Evolutionary conservation across 2,797 vertebrate genomes (phyloP).

Genomic region (Meriones psammophilus): DNA sequence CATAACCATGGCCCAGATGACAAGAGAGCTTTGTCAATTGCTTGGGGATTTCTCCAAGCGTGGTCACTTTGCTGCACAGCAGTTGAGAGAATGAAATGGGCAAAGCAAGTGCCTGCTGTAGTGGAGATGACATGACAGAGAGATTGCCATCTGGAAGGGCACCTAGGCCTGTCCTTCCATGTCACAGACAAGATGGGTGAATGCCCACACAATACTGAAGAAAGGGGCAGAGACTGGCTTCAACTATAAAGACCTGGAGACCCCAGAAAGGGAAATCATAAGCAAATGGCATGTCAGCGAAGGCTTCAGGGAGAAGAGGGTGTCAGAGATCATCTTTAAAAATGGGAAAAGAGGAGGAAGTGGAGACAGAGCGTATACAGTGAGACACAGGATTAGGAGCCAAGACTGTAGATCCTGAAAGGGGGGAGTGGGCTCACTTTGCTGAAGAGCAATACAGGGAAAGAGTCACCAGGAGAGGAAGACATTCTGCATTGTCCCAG

Average conservation of each 20-base stretch:
- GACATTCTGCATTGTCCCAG: not conserved
- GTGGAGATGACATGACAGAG: not conserved
- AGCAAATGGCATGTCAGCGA: not conserved
- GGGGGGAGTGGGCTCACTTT: not conserved
- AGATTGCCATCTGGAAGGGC: not conserved
- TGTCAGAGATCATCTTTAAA: not conserved
- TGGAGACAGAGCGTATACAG: not conserved
- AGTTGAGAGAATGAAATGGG: not conserved
- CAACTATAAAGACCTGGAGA: not conserved
- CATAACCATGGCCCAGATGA: not conserved
- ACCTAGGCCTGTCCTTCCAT: not conserved
- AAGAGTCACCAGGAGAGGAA: not conserved
- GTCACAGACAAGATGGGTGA: not conserved
- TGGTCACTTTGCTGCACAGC: rapidly evolving
- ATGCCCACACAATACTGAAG: not conserved
- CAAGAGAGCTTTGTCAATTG: not conserved
- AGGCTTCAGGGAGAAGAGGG: not conserved
- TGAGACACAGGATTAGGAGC: not conserved
- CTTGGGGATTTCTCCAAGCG: not conserved
- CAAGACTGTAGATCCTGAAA: not conserved
- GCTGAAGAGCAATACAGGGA: not conserved
- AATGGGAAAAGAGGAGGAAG: not conserved
- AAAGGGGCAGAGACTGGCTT: not conserved
- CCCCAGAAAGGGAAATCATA: not conserved
- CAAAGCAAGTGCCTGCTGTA: not conserved